Evolutionary conservation across 2,888 invertebrate species (phyloP).

Genomic region (Lamproptera curius): DNA sequence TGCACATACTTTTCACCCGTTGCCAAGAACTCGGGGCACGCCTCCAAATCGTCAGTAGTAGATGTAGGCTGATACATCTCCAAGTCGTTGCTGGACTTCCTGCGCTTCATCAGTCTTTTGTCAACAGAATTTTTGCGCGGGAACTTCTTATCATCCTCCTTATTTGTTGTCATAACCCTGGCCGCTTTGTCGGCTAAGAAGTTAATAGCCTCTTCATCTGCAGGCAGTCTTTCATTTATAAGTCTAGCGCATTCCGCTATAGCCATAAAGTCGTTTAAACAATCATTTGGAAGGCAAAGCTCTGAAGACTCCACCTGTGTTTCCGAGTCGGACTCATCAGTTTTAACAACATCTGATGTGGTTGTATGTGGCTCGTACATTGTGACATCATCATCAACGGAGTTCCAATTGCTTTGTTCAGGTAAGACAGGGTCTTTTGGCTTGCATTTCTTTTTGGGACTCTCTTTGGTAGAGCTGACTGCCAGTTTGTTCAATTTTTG

Average conservation of each 20-base stretch:
- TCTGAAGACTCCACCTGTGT: conserved; percentile 61
- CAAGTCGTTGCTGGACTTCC: conserved; percentile 63
- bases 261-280: conserved; percentile 66
- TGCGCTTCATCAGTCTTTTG: conserved; percentile 50
- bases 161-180: conserved; percentile 65
- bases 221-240: conserved; percentile 46
- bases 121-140: conserved; percentile 47
- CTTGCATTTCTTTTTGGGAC: conserved; percentile 60
- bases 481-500: conserved; percentile 46
- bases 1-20: conserved; percentile 65
- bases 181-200: conserved; percentile 66
- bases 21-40: conserved; percentile 51
- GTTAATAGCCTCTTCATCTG: conserved; percentile 61
- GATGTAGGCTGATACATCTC: conserved; percentile 72
- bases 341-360: conserved; percentile 54
- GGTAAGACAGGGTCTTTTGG: conserved; percentile 47
- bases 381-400: conserved; percentile 64
- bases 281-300: conserved; percentile 65
- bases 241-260: conserved; percentile 58
- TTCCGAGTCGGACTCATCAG: conserved; percentile 67
- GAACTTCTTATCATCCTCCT: conserved; percentile 38
- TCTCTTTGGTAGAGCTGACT: conserved; percentile 60
- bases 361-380: conserved; percentile 74
- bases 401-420: conserved; percentile 44
- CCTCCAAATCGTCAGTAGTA: conserved; percentile 65